phyloP scores from a whole-genome alignment of 2,797 vertebrate species.

The Hydrolagus colliei region DNA sequence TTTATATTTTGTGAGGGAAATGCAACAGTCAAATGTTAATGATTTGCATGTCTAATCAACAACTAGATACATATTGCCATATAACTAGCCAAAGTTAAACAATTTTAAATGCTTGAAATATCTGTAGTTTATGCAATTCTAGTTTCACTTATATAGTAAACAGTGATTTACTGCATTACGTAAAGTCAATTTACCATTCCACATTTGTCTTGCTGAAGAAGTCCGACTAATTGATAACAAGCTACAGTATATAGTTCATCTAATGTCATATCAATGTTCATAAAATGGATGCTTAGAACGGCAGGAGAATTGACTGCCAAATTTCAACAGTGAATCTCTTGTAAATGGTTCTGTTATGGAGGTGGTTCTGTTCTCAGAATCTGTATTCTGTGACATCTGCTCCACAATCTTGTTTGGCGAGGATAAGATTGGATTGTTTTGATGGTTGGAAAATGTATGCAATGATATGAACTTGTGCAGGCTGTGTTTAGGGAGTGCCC shows the following conservation, averaged over 20 bases:
- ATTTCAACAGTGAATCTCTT: neutral
- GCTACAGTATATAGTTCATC: neutral
- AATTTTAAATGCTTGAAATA: too few species aligned
- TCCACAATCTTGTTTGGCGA: neutral
- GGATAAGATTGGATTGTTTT: neutral
- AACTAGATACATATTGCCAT: too few species aligned
- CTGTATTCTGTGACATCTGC: neutral
- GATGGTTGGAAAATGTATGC: neutral
- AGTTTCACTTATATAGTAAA: neutral
- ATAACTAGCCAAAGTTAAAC: too few species aligned
- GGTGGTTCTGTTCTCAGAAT: neutral
- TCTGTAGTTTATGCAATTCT: too few species aligned
- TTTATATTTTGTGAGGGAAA: too few species aligned
- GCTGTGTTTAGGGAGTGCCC: neutral
- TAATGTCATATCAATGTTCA: neutral
- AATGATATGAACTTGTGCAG: neutral
- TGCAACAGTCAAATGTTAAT: too few species aligned
- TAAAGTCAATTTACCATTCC: neutral
- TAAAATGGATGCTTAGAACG: neutral
- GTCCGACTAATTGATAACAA: neutral
- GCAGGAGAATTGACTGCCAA: neutral
- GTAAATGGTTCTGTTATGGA: neutral
- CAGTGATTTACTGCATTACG: neutral
- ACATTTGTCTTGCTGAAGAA: neutral
- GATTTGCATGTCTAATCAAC: too few species aligned